Evolutionary conservation across 2,888 invertebrate genomes (phyloP).

Genomic region (Limnephilus rhombicus): DNA sequence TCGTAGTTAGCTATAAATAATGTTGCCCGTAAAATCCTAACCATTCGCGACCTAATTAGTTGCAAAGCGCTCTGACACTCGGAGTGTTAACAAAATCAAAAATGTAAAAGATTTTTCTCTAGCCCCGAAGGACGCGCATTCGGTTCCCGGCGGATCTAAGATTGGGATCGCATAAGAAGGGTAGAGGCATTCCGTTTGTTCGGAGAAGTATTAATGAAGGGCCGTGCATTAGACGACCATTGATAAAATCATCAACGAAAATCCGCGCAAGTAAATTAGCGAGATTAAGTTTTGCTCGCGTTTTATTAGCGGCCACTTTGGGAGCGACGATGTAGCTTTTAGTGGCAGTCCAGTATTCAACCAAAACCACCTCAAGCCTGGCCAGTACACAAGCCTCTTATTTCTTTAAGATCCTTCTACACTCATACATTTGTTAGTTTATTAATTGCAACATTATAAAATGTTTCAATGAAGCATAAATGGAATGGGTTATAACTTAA

Average conservation of each 20-base stretch:
- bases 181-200: conserved; percentile 56
- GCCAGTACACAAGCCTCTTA: no score
- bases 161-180: conserved; percentile 55
- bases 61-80: background rate
- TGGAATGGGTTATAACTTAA: no score
- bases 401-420: no score
- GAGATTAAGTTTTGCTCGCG: conserved; percentile 60
- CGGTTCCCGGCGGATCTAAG: conserved; percentile 56
- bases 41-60: background rate
- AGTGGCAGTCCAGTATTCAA: background rate
- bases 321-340: conserved; percentile 16
- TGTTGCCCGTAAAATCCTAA: no score
- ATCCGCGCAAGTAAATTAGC: conserved; percentile 60
- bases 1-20: no score
- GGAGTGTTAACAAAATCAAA: background rate
- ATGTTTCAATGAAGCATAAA: no score
- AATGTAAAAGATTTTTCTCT: background rate
- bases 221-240: conserved; percentile 42
- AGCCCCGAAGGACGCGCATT: conserved; percentile 47
- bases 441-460: no score
- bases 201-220: conserved; percentile 60
- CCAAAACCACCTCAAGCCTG: no score
- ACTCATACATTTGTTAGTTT: no score
- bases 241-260: conserved; percentile 62
- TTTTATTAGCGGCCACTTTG: conserved; percentile 59